These are phyloP conservation scores for Muscicapa adusta DNA, from an alignment of 2,113 vertebrate species.

Conservation along the genomic window DNA sequence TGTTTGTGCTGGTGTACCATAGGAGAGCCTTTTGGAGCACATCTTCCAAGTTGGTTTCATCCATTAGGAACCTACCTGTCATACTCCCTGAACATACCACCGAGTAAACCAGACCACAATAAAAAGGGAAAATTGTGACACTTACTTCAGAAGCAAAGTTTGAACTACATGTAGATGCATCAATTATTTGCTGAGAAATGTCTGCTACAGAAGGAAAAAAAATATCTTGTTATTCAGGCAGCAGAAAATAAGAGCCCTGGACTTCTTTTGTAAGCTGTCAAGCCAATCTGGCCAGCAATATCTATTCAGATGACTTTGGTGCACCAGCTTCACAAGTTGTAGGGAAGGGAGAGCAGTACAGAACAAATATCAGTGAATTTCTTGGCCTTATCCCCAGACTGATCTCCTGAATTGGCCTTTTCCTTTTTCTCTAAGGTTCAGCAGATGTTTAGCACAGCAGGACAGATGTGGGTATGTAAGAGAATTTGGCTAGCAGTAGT, in stretches of 20 bases:
- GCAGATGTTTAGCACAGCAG: conserved; percentile 1
- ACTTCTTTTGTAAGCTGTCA: not conserved
- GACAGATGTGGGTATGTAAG: not conserved
- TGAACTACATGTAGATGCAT: not conserved
- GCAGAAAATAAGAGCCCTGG: not conserved
- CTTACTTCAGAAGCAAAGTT: not conserved
- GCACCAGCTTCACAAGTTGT: not conserved
- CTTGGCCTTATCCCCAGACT: not conserved
- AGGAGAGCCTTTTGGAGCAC: not conserved
- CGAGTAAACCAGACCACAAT: not conserved
- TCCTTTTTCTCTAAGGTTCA: not conserved
- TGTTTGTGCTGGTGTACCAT: not conserved
- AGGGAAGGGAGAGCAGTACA: not conserved
- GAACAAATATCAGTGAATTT: not conserved
- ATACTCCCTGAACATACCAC: not conserved
- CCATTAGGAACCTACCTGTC: not conserved
- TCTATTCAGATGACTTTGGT: not conserved
- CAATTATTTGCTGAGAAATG: not conserved
- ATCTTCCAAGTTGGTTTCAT: not conserved
- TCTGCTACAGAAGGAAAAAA: not conserved
- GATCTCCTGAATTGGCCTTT: not conserved
- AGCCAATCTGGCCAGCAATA: not conserved
- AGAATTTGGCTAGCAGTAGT: not conserved
- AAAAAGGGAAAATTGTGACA: not conserved
- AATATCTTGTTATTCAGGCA: not conserved